These are phyloP conservation scores for Chrosomus eos DNA, from an alignment of 2,797 vertebrate genomes.

Conservation along the genomic window DNA sequence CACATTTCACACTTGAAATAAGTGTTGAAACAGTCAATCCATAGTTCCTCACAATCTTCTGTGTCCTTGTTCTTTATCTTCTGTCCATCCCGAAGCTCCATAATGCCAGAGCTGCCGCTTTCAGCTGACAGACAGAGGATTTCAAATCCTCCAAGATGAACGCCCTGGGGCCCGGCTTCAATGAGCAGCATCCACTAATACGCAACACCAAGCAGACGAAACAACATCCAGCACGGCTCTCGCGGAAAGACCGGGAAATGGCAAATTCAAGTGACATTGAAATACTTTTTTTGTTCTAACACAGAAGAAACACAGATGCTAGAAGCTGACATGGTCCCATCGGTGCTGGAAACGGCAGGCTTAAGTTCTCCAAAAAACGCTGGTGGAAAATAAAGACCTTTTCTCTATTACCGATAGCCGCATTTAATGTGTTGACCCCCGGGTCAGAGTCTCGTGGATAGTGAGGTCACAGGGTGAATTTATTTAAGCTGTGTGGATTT, in stretches of 20 bases:
- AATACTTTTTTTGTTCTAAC: slow-evolving; percentile 25
- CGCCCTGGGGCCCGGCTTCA: slow-evolving; percentile 38
- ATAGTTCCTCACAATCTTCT: slow-evolving; percentile 30
- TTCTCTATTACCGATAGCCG: slow-evolving; percentile 36
- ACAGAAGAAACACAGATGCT: slow-evolving; percentile 28
- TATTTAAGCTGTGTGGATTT: neutral
- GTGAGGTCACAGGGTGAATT: slow-evolving; percentile 11
- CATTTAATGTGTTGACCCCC: slow-evolving; percentile 6
- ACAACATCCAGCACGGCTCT: slow-evolving; percentile 21
- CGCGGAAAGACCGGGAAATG: slow-evolving; percentile 40
- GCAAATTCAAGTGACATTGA: slow-evolving; percentile 39
- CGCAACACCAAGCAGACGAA: slow-evolving; percentile 27
- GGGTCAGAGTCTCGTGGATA: slow-evolving; percentile 16
- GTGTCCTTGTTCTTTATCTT: slow-evolving; percentile 39
- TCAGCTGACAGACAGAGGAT: slow-evolving; percentile 47
- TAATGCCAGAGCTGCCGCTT: slow-evolving; percentile 36
- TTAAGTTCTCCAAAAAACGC: slow-evolving; percentile 10
- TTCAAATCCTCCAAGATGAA: slow-evolving; percentile 48
- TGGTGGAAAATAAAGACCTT: slow-evolving; percentile 22
- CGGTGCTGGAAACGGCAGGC: neutral
- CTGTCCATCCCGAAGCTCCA: slow-evolving; percentile 39
- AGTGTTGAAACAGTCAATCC: slow-evolving; percentile 37
- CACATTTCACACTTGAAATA: slow-evolving; percentile 54
- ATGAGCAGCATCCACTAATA: slow-evolving; percentile 44
- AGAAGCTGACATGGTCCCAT: slow-evolving; percentile 11